Base-by-base conservation (phyloP, 1,140 invertebrate genomes). In the Aphelenchoides fujianensis region DNA sequence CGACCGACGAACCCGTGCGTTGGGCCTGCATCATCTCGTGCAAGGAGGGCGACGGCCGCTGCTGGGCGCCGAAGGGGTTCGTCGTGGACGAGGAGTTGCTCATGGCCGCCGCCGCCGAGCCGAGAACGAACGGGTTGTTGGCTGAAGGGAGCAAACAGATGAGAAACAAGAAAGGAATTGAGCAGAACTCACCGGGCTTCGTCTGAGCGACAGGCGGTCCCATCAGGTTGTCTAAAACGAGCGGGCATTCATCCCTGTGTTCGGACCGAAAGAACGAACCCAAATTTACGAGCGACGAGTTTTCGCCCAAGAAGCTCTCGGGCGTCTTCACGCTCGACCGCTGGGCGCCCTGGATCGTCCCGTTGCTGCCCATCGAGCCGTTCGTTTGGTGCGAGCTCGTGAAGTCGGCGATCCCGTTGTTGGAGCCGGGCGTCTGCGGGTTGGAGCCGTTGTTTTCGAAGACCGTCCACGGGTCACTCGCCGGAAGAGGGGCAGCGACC, bases 141-240 rank as follows among this genome's bases (percentile, higher is more conserved):
- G 74, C 83, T 83, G 63, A 55, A 84, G 78, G 28, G 16, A 23
- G 69, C 12, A 16, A n/a, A 69, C 16, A 31, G 30, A 72, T 59
- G 9, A 73, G 9, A 66, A 23, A 5, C 28, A 12, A n/a, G n/a
- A n/a, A n/a, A 16, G 23, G 19, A 52, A 27, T 32, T 62, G 5
- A 55, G 34, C 63, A 61, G n/a, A 12, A 3, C 27, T 23, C 37
- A 75, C 74, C 73, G 66, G 68, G 64, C 34, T 57, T 78, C 36
- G 67, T 34, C 63, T 61, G 77, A 57, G 54, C 54, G 23, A 48
- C 63, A 31, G 70, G 30, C 31, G 82, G 76, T 41, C 91, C 92
- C 71, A 96, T 91, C 81, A 97, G 89, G 87, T 95, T 93, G 86
- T 97, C 94, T n/a, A n/a, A n/a, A n/a, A n/a, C n/a, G n/a, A n/a